These are phyloP conservation scores for Ctenodactylus gundi DNA, from an alignment of 2,113 vertebrate species.

Conservation along the genomic window DNA sequence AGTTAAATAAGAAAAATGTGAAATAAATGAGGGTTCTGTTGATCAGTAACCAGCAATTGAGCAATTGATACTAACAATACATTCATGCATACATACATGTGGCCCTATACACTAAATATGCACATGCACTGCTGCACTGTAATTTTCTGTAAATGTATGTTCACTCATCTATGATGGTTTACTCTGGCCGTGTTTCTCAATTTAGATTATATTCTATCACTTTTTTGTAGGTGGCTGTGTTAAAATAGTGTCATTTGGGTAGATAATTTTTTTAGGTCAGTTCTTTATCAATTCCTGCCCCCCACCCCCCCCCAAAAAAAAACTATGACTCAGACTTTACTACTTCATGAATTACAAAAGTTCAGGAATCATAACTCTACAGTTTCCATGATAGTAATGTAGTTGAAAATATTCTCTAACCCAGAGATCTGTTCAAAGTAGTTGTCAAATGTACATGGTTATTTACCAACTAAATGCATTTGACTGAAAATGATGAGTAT, in stretches of 20 bases:
- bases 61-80: too few relatives aligned
- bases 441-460: background rate
- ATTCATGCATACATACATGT: background rate
- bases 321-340: background rate
- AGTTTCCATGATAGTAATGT: background rate
- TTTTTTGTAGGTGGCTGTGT: background rate
- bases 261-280: background rate
- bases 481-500: background rate
- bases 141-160: background rate
- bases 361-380: background rate
- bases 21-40: background rate
- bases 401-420: background rate
- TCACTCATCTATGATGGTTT: background rate
- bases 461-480: background rate
- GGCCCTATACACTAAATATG: background rate
- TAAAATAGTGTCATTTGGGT: background rate
- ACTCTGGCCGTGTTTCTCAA: background rate
- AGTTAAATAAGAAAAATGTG: background rate
- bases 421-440: background rate
- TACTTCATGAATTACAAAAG: background rate
- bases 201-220: background rate
- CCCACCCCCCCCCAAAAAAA: too few relatives aligned
- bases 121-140: rapidly evolving
- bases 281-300: background rate
- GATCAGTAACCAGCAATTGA: background rate